A percentile compares a stretch with the other conserved stretches of the same genome.
Evolutionary conservation across 2,888 invertebrate genomes (phyloP).

Genomic region (Ornithoptera priamus): DNA sequence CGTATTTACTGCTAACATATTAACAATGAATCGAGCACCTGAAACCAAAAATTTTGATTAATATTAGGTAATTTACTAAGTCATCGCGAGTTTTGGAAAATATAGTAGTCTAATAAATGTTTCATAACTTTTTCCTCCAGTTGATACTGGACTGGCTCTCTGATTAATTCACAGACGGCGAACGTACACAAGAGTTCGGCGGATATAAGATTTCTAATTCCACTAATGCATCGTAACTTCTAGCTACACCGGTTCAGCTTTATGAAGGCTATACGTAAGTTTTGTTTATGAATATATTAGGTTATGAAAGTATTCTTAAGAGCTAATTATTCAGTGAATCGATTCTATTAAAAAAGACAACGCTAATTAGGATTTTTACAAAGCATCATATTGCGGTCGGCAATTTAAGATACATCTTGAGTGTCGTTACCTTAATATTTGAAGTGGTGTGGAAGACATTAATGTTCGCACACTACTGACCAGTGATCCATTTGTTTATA

Average conservation of each 20-base stretch:
- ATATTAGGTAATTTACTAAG: not conserved
- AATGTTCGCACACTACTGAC: no score
- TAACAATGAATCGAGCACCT: no score
- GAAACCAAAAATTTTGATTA: no score
- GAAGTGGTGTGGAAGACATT: no score
- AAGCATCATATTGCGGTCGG: no score
- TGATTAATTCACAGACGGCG: constrained; percentile 71
- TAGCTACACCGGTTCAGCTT: constrained; percentile 41
- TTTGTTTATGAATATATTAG: not conserved
- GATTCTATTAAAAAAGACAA: no score
- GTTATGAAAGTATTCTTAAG: not conserved
- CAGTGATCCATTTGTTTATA: not conserved
- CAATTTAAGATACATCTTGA: no score
- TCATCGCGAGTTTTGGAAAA: not conserved
- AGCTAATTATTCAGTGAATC: no score
- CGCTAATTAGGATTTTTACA: no score
- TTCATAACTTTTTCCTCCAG: constrained; percentile 10
- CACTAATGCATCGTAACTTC: constrained; percentile 74
- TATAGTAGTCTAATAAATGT: constrained; percentile 13
- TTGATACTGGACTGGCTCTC: constrained; percentile 30
- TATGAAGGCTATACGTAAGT: constrained; percentile 9
- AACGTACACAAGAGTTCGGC: constrained; percentile 67
- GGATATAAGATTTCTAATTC: constrained; percentile 77
- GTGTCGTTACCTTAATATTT: no score
- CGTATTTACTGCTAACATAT: no score